Conservation (phyloP, 2,888 invertebrate species). For the Aethes cnicana region DNA sequence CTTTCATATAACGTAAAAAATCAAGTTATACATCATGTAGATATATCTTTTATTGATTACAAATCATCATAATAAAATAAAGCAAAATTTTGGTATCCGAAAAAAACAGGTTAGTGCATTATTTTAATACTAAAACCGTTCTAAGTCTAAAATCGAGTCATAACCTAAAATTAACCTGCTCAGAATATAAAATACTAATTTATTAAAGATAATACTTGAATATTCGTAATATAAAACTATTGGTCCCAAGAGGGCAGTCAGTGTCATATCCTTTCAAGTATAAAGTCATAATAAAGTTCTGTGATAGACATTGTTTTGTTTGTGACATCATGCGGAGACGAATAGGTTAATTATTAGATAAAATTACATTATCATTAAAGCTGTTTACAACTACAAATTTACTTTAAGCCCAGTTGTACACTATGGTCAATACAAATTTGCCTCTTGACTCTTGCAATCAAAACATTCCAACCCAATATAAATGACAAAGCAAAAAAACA, state of each 20-base stretch:
- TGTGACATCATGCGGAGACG: conserved; percentile 10
- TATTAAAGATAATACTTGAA: conserved; percentile 10
- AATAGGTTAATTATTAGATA: no score
- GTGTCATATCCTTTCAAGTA: conserved; percentile 7
- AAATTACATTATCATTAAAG: no score
- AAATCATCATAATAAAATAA: background rate
- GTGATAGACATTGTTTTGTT: no score
- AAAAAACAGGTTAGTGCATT: background rate
- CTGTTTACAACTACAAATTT: no score
- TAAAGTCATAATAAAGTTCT: conserved; percentile 7
- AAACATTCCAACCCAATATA: no score
- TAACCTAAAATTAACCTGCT: conserved; percentile 12
- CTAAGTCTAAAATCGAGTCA: background rate
- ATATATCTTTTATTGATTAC: no score
- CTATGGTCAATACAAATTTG: no score
- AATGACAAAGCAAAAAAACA: no score
- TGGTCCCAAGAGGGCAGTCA: conserved; percentile 4
- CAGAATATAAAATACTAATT: conserved; percentile 2
- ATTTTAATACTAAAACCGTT: background rate
- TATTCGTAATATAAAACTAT: conserved; percentile 1
- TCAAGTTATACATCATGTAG: no score
- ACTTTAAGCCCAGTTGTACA: no score
- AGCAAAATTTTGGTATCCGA: background rate
- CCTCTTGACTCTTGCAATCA: no score
- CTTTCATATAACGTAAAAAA: no score